Percentiles rank a stretch among this genome's conserved stretches.
phyloP scores from a whole-genome alignment of 53 echinoderm and acorn worm species.

The Temnopleurus reevesii region DNA sequence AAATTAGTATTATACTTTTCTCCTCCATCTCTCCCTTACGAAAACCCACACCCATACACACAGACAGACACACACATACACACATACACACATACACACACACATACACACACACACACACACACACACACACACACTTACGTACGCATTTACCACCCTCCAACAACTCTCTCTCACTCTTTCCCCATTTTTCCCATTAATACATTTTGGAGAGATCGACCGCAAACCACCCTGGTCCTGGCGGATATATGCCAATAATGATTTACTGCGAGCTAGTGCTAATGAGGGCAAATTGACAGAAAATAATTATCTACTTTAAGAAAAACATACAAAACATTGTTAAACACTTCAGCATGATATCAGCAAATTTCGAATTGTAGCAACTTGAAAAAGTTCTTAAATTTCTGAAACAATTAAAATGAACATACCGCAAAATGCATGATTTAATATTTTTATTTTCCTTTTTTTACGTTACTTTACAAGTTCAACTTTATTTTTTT shows the following conservation, averaged over 20 bases:
- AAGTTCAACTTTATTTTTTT: too few relatives aligned
- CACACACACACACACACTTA: neutral
- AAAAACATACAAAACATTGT: neutral
- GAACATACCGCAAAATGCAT: too few relatives aligned
- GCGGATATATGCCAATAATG: neutral
- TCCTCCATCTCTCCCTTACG: too few relatives aligned
- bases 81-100: neutral
- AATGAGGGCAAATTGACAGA: neutral
- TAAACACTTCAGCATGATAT: neutral
- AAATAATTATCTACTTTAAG: neutral
- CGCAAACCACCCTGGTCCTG: neutral
- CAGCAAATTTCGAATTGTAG: neutral
- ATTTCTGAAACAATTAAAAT: neutral
- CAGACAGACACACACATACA: neutral
- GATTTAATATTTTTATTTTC: too few relatives aligned
- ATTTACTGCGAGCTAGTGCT: neutral
- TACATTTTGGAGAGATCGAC: too few relatives aligned
- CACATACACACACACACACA: neutral
- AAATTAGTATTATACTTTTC: too few relatives aligned
- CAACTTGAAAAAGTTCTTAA: neutral
- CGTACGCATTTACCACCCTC: neutral
- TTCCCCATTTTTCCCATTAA: neutral
- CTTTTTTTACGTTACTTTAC: too few relatives aligned
- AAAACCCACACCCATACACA: neutral
- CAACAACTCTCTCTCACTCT: neutral